Base-by-base conservation (phyloP, 1,140 invertebrate genomes). In the Eriocheir sinensis region DNA sequence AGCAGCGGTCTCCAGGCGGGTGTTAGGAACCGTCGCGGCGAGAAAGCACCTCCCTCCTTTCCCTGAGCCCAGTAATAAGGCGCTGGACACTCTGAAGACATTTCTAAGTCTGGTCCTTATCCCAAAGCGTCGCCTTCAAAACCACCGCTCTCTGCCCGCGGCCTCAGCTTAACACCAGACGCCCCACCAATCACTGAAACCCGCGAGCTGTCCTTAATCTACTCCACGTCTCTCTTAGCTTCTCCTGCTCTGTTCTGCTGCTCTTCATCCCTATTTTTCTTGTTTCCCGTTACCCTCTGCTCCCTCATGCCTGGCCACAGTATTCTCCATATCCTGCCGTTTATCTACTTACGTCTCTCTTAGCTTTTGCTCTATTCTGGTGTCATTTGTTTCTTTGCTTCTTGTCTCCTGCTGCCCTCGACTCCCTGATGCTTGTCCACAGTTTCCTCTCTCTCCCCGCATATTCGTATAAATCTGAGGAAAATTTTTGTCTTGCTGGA, bases 11-110 rank as follows among this genome's bases (percentile, higher is more conserved):
- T 72, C 3, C 6, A 72, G 60, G 21, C n/a, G n/a, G 21, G 60
- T 72, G 3, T n/a, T 4, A 3, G 60, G 60, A n/a, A n/a, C n/a
- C n/a, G n/a, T n/a, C n/a, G 60, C 60, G 60, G 60, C 9, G 60
- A 72, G 27, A 72, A 72, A 72, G 60, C 27, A 72, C 27, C n/a
- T 72, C 60, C 60, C 60, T 72, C 60, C 0, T 72, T n/a, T n/a
- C n/a, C n/a, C n/a, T n/a, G n/a, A 72, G n/a, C 60, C 60, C 60
- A 72, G n/a, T 72, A 72, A n/a, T n/a, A 72, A 72, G 27, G 60
- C 27, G 2, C 21, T n/a, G 60, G 27, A 6, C 27, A 72, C 27
- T 21, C n/a, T 72, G n/a, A 72, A n/a, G 27, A n/a, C 60, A 21
- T 1, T 72, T 8, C 60, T 72, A 72, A 72, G 27, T 72, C 60